Evolutionary conservation across 2,888 invertebrate genomes (phyloP).

Genomic region (Oithona nana): DNA sequence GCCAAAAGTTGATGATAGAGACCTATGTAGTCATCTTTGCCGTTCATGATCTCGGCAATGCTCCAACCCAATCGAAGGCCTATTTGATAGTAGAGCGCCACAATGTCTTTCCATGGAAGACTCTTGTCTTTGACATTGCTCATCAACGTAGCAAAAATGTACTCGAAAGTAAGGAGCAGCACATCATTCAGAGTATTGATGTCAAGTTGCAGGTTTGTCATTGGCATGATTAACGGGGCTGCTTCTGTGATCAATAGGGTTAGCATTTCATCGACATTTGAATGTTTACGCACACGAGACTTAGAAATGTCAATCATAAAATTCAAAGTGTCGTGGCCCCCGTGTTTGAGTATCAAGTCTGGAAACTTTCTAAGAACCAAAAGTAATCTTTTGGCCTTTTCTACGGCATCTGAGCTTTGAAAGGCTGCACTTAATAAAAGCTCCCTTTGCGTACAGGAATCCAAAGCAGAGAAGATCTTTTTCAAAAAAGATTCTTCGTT

Average conservation of each 20-base stretch:
- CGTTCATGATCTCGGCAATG: neutral
- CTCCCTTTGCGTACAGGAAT: neutral
- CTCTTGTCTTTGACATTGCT: neutral
- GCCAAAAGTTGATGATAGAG: neutral
- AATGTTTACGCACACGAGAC: neutral
- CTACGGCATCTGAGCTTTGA: neutral
- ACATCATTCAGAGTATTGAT: neutral
- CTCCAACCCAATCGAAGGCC: slow-evolving; percentile 4
- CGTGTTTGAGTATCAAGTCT: neutral
- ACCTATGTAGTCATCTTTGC: neutral
- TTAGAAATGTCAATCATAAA: neutral
- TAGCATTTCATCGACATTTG: neutral
- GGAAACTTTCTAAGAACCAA: neutral
- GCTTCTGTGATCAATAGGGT: neutral
- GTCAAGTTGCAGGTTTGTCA: neutral
- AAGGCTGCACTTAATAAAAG: neutral
- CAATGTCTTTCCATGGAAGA: neutral
- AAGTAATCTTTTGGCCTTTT: neutral
- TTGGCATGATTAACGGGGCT: neutral
- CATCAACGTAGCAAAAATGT: neutral
- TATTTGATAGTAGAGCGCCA: neutral
- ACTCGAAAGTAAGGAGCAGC: neutral
- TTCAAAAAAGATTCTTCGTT: neutral
- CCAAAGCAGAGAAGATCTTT: neutral
- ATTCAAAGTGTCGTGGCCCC: neutral